These are phyloP conservation scores for Drosophila mimica DNA, from an alignment of 2,888 invertebrate genomes.

Conservation along the genomic window DNA sequence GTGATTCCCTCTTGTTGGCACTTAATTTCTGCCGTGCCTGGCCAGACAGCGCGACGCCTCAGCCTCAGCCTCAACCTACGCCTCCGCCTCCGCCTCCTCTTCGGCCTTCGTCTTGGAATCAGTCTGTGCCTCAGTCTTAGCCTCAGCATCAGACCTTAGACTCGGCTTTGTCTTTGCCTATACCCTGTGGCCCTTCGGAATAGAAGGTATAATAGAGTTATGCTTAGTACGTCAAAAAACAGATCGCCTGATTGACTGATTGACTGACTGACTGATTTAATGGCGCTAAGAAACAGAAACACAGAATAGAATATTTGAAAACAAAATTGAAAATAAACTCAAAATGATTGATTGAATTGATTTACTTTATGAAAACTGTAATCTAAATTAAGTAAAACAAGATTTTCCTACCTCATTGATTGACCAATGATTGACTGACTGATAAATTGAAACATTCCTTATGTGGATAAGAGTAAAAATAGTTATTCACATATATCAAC, in stretches of 20 bases:
- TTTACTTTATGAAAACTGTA: background rate
- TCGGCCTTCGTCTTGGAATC: background rate
- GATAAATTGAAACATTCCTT: background rate
- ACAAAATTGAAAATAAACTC: background rate
- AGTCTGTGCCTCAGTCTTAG: constrained; percentile 17
- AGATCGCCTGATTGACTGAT: background rate
- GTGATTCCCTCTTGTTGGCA: constrained; percentile 80
- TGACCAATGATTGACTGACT: background rate
- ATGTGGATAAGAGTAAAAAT: background rate
- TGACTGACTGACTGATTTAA: background rate
- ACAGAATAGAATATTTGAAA: background rate
- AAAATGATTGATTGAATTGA: background rate
- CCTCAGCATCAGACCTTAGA: constrained; percentile 8
- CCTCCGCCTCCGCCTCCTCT: constrained; percentile 20
- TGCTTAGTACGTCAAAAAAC: background rate
- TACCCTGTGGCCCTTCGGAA: constrained; percentile 1
- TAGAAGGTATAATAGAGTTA: background rate
- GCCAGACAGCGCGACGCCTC: constrained; percentile 50
- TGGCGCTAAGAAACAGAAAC: no score
- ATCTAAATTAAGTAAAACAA: background rate
- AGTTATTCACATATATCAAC: background rate
- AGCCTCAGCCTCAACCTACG: constrained; percentile 3
- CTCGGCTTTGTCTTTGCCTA: constrained; percentile 31
- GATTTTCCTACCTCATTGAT: background rate
- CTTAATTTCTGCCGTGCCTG: constrained; percentile 78